A percentile compares a stretch with the other conserved stretches of the same genome.
Evolutionary conservation across 1,140 invertebrate genomes (phyloP).

Genomic region (Pogonomyrmex californicus): DNA sequence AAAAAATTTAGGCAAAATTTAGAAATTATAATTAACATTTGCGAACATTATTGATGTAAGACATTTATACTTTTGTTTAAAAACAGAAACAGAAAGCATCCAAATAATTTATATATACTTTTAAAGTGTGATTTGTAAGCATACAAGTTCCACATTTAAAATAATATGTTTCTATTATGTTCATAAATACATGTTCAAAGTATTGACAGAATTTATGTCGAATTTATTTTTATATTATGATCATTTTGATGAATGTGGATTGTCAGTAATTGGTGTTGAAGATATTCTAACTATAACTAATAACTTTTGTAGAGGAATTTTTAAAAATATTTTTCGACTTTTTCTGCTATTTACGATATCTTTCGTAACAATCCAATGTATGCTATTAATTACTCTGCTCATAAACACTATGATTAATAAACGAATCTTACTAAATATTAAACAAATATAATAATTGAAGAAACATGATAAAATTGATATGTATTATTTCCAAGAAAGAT

Average conservation of each 20-base stretch:
- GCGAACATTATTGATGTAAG: too few relatives aligned
- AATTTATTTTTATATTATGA: background rate
- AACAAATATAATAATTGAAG: background rate
- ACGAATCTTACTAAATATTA: background rate
- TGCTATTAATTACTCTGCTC: background rate
- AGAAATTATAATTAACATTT: too few relatives aligned
- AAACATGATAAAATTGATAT: conserved; percentile 10
- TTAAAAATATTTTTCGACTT: conserved; percentile 51
- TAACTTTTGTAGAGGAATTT: conserved; percentile 35
- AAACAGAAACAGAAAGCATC: too few relatives aligned
- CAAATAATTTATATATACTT: too few relatives aligned
- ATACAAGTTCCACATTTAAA: background rate
- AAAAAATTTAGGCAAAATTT: too few relatives aligned
- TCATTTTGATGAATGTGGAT: conserved; percentile 40
- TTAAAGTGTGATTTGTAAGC: background rate
- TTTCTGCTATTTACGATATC: background rate
- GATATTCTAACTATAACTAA: conserved; percentile 32
- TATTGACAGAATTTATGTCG: conserved; percentile 30
- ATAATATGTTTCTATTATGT: background rate
- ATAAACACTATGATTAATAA: background rate
- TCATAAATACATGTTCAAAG: background rate
- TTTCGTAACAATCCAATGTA: conserved; percentile 3
- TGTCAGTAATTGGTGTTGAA: conserved; percentile 42
- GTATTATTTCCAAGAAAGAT: background rate
- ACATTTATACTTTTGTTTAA: too few relatives aligned